These are phyloP conservation scores for Microcaecilia unicolor DNA, from an alignment of 2,797 vertebrate species.

Conservation along the genomic window DNA sequence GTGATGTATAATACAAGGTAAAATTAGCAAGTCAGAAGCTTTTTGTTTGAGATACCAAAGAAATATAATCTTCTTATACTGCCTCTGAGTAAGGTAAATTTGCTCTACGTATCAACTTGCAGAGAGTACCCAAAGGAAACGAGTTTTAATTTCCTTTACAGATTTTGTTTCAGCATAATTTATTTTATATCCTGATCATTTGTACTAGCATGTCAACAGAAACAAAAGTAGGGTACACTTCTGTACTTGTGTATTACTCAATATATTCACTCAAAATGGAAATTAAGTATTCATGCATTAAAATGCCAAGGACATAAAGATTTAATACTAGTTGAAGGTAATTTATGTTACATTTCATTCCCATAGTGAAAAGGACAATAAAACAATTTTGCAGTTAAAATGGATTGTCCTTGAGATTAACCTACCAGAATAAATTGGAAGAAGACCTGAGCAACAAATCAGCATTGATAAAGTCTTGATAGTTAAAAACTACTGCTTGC, in stretches of 20 bases:
- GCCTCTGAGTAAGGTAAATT: too few species aligned
- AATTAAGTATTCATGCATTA: slow-evolving; percentile 35
- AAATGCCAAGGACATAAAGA: slow-evolving; percentile 29
- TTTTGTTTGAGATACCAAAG: too few species aligned
- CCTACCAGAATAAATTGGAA: slow-evolving; percentile 2
- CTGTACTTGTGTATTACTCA: slow-evolving; percentile 19
- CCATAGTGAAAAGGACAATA: slow-evolving; percentile 5
- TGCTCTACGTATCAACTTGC: too few species aligned
- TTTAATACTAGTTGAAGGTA: not conserved
- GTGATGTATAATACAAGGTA: too few species aligned
- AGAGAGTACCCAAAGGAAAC: too few species aligned
- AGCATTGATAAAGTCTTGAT: not conserved
- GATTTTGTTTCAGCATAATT: slow-evolving; percentile 1
- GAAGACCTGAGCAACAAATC: slow-evolving; percentile 2
- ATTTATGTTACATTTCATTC: slow-evolving; percentile 11
- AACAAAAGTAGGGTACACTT: slow-evolving; percentile 7
- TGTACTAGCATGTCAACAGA: slow-evolving; percentile 18
- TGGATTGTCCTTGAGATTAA: slow-evolving; percentile 9
- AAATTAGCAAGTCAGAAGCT: too few species aligned
- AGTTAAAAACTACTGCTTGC: too few species aligned
- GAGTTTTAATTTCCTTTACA: not conserved
- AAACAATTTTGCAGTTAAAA: slow-evolving; percentile 3
- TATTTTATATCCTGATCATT: slow-evolving; percentile 16
- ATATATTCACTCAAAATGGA: slow-evolving; percentile 13
- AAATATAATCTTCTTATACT: too few species aligned